A percentile compares a stretch with the other conserved stretches of the same genome.
Conservation (phyloP, 2,797 vertebrate species). For the Carcharodon carcharias region DNA sequence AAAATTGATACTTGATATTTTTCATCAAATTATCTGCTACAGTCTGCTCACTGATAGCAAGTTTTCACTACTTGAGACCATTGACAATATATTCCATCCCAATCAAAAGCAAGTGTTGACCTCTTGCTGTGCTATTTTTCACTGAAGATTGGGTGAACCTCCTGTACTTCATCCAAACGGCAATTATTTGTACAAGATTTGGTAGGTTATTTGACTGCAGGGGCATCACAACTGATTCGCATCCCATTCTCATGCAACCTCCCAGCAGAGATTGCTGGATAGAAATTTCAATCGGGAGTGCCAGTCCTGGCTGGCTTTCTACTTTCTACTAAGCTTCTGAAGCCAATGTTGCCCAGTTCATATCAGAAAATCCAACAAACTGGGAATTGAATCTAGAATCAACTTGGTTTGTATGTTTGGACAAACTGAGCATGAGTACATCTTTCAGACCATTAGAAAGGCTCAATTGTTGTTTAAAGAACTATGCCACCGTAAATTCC, state of each 20-base stretch:
- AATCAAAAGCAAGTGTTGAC: background rate
- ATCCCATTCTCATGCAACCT: background rate
- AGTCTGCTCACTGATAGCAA: background rate
- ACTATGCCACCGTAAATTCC: background rate
- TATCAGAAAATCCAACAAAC: background rate
- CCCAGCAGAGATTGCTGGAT: background rate
- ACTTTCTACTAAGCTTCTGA: background rate
- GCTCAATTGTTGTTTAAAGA: background rate
- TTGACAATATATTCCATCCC: background rate
- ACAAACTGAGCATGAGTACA: background rate
- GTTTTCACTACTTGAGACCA: background rate
- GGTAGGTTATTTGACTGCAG: too few species aligned
- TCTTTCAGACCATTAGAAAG: background rate
- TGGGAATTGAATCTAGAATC: background rate
- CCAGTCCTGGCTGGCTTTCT: background rate
- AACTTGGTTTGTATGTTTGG: background rate
- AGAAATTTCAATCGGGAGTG: background rate
- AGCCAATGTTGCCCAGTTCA: background rate
- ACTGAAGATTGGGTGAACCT: background rate
- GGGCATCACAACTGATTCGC: background rate
- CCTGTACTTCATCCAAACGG: too few species aligned
- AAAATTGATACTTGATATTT: background rate
- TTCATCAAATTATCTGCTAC: background rate
- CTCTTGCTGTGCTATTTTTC: background rate
- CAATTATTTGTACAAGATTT: too few species aligned